Conservation (phyloP, 2,888 invertebrate species). For the Chloromyia formosa region DNA sequence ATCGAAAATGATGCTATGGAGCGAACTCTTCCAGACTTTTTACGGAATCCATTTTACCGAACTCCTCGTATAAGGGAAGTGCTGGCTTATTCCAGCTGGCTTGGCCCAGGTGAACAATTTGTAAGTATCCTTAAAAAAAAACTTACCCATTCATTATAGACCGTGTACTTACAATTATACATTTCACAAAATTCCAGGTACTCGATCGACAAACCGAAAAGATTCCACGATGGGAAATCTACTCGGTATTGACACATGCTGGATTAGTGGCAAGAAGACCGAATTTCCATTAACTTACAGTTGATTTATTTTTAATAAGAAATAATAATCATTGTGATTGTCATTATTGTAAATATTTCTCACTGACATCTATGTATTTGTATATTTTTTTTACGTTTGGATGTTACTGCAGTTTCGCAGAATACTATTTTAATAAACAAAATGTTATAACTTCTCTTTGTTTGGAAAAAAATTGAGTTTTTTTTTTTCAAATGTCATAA, state of each 20-base stretch:
- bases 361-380: constrained; percentile 15
- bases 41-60: constrained; percentile 69
- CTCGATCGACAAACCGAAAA: constrained; percentile 69
- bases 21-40: constrained; percentile 67
- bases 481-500: too few species aligned
- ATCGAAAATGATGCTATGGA: constrained; percentile 69
- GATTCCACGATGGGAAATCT: constrained; percentile 71
- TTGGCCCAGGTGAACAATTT: constrained; percentile 70
- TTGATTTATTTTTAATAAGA: constrained; percentile 11
- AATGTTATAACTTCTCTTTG: not conserved
- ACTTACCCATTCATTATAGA: too few species aligned
- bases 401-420: not conserved
- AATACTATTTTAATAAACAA: constrained; percentile 2
- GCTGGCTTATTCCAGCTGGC: constrained; percentile 68
- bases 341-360: constrained; percentile 34
- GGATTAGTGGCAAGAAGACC: constrained; percentile 66
- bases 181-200: constrained; percentile 63
- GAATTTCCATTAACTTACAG: constrained; percentile 11
- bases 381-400: constrained; percentile 23
- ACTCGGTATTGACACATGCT: constrained; percentile 72
- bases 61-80: constrained; percentile 68
- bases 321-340: constrained; percentile 19
- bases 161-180: not conserved
- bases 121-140: constrained; percentile 58
- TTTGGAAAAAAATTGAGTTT: too few species aligned